These are phyloP conservation scores for Diplogasteroides magnus DNA, from an alignment of 1,140 invertebrate species.

Conservation along the genomic window DNA sequence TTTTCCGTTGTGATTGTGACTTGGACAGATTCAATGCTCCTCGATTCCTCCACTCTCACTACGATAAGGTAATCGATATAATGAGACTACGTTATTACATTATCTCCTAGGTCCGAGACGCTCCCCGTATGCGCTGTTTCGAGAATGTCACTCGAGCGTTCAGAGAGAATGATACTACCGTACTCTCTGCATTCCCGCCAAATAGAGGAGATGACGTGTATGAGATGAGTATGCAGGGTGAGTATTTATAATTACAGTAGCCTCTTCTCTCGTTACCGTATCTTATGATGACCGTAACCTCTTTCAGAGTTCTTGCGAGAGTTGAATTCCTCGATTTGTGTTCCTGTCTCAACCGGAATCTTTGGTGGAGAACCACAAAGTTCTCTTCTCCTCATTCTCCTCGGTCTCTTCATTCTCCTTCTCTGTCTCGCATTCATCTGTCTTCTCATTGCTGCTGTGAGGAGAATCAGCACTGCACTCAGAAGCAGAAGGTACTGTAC, in stretches of 20 bases:
- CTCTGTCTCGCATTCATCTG: slow-evolving; percentile 22
- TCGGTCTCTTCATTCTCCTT: slow-evolving; percentile 13
- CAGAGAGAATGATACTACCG: slow-evolving; percentile 42
- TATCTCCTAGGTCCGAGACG: slow-evolving; percentile 27
- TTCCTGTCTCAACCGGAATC: not conserved
- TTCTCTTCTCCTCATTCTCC: slow-evolving; percentile 17
- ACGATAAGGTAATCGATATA: not conserved
- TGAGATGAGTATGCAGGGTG: slow-evolving; percentile 40
- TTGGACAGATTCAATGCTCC: slow-evolving; percentile 18
- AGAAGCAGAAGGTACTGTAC: slow-evolving; percentile 6
- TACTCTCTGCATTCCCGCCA: slow-evolving; percentile 38
- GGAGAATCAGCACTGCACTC: slow-evolving; percentile 29
- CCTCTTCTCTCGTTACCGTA: not conserved
- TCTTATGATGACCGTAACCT: not conserved
- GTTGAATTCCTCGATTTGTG: not conserved
- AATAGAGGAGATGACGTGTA: slow-evolving; percentile 45
- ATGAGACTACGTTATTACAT: not conserved
- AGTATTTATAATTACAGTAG: slow-evolving; percentile 3
- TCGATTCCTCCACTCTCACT: not conserved
- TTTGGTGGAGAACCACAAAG: not conserved
- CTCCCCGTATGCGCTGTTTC: slow-evolving; percentile 37
- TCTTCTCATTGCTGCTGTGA: not conserved
- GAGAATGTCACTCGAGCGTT: slow-evolving; percentile 51
- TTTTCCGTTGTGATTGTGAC: slow-evolving; percentile 48
- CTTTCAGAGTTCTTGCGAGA: slow-evolving; percentile 29